Evolutionary conservation across 1,140 invertebrate species (phyloP).

Genomic region (Wiebesia pumilae): DNA sequence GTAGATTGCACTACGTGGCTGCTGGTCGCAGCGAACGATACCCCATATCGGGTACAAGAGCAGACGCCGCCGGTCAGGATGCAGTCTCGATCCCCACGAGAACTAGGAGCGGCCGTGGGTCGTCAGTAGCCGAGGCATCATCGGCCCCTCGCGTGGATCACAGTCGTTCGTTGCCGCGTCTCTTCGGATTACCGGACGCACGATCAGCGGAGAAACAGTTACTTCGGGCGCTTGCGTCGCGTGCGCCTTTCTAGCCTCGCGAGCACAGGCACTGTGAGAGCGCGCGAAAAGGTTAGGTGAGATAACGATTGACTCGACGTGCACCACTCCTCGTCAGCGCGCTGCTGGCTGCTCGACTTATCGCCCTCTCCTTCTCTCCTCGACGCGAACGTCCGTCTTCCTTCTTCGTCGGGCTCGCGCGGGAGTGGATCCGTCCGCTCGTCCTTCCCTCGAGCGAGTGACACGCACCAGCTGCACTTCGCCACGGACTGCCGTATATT

Average conservation of each 20-base stretch:
- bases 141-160: not conserved
- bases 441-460: not conserved
- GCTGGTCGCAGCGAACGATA: not conserved
- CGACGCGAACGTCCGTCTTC: not conserved
- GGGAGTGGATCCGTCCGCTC: not conserved
- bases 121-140: not conserved
- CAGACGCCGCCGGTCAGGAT: not conserved
- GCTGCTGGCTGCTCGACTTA: slow-evolving; percentile 3
- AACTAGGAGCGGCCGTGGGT: not conserved
- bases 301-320: slow-evolving; percentile 67
- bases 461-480: not conserved
- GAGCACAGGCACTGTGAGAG: not conserved
- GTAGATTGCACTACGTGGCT: not conserved
- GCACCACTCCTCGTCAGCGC: slow-evolving; percentile 39
- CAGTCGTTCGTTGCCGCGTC: too few relatives aligned
- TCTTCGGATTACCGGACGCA: too few relatives aligned
- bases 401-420: not conserved
- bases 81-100: not conserved
- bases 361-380: slow-evolving; percentile 3
- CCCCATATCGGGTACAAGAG: not conserved
- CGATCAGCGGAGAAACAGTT: too few relatives aligned
- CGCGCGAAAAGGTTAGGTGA: slow-evolving; percentile 68
- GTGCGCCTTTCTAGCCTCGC: not conserved
- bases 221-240: too few relatives aligned
- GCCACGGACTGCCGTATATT: not conserved